These are phyloP conservation scores for Schizopygopsis pylzovi DNA, from an alignment of 2,797 vertebrate genomes.

Conservation along the genomic window DNA sequence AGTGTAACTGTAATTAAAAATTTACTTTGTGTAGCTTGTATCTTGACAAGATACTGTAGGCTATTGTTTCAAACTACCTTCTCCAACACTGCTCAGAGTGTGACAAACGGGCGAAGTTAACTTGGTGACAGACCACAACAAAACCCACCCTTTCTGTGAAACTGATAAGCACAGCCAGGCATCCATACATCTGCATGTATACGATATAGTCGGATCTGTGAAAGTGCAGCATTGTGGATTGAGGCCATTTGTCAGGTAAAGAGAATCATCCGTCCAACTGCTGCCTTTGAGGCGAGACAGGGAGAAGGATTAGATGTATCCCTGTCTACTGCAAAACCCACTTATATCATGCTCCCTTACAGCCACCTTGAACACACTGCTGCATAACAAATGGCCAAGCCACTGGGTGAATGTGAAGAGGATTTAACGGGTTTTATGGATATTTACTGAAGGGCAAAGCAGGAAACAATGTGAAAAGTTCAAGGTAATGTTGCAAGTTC, in stretches of 20 bases:
- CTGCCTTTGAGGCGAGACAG: constrained; percentile 47
- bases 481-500: constrained; percentile 7
- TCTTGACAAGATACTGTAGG: neutral
- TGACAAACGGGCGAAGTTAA: neutral
- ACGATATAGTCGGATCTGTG: constrained; percentile 19
- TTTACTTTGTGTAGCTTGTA: neutral
- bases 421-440: constrained; percentile 19
- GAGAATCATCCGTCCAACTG: constrained; percentile 43
- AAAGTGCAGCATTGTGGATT: constrained; percentile 49
- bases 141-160: constrained; percentile 14
- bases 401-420: constrained; percentile 30
- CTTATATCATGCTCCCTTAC: constrained; percentile 51
- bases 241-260: constrained; percentile 58
- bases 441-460: constrained; percentile 31
- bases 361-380: constrained; percentile 50
- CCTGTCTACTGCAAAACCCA: constrained; percentile 56
- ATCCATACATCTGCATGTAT: constrained; percentile 47
- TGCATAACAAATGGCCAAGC: constrained; percentile 52
- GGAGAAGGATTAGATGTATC: constrained; percentile 58
- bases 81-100: neutral
- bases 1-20: neutral
- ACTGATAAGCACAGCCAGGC: constrained; percentile 26
- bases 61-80: neutral
- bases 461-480: constrained; percentile 31
- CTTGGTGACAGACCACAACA: neutral